These are phyloP conservation scores for Parazoanthus atlanticus DNA, from an alignment of 92 coral and sea anemone species.

Conservation along the genomic window DNA sequence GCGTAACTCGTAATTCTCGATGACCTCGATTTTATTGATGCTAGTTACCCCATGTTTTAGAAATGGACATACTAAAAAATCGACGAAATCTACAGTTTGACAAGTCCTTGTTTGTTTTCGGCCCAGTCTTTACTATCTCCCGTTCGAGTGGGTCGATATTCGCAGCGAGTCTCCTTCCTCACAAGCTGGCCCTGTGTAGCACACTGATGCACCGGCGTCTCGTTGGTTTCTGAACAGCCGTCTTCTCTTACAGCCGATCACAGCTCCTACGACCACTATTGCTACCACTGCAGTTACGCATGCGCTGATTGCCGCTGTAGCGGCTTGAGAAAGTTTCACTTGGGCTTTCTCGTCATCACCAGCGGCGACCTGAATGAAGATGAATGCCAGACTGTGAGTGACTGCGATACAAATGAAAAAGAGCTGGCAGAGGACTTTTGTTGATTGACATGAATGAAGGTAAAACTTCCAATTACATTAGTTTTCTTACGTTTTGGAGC, in stretches of 20 bases:
- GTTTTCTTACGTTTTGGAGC: too few species aligned
- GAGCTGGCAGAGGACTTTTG: too few species aligned
- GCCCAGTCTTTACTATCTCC: neutral
- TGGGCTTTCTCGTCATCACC: constrained; percentile 17
- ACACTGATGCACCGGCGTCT: constrained; percentile 39
- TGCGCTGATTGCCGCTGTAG: constrained; percentile 75
- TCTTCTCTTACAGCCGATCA: constrained; percentile 56
- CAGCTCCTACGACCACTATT: constrained; percentile 57
- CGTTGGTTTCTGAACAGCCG: constrained; percentile 26
- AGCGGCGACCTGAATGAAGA: constrained; percentile 10
- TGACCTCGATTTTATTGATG: too few species aligned
- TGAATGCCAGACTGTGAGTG: neutral
- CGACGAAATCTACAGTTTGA: neutral
- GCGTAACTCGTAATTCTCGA: neutral
- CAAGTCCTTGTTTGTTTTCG: neutral
- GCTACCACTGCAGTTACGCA: constrained; percentile 64
- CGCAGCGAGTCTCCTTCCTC: neutral
- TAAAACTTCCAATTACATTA: too few species aligned
- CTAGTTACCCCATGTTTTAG: neutral
- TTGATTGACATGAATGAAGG: too few species aligned
- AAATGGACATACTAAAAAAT: neutral
- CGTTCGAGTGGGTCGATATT: neutral
- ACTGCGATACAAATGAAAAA: neutral
- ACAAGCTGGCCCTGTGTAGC: constrained; percentile 34
- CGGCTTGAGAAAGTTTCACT: constrained; percentile 54